Conservation (phyloP, 2,888 invertebrate genomes). For the Lagria hirta region DNA sequence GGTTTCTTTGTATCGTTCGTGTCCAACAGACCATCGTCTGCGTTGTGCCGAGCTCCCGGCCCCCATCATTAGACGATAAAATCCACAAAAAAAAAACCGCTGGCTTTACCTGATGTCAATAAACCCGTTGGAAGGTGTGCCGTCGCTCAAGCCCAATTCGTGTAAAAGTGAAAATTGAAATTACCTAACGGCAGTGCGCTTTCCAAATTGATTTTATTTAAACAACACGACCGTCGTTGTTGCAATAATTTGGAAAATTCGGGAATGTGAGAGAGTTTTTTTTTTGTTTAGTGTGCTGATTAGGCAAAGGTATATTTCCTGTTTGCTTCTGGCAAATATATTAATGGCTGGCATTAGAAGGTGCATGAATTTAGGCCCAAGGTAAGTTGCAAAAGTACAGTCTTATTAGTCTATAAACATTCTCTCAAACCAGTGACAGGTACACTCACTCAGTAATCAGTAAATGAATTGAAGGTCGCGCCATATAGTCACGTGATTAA, state of each 20-base stretch:
- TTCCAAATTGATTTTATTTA: constrained; percentile 31
- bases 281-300: constrained; percentile 2
- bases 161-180: constrained; percentile 54
- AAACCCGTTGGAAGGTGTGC: constrained; percentile 54
- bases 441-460: constrained; percentile 47
- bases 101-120: constrained; percentile 52
- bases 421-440: constrained; percentile 48
- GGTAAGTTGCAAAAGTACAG: constrained; percentile 47
- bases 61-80: too few species aligned
- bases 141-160: constrained; percentile 48
- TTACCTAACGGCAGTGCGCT: constrained; percentile 43
- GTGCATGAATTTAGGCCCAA: constrained; percentile 48
- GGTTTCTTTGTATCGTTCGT: too few species aligned
- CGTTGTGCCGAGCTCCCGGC: background rate
- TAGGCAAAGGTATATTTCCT: constrained; percentile 35
- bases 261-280: constrained; percentile 16
- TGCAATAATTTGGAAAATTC: too few species aligned
- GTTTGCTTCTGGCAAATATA: constrained; percentile 28
- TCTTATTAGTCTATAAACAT: constrained; percentile 45
- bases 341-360: constrained; percentile 35
- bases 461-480: constrained; percentile 57
- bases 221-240: too few species aligned
- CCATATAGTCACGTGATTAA: constrained; percentile 56
- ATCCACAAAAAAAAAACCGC: constrained; percentile 28
- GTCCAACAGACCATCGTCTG: too few species aligned